Base-by-base conservation (phyloP, 1,140 invertebrate species). In the Augochlora pura region DNA sequence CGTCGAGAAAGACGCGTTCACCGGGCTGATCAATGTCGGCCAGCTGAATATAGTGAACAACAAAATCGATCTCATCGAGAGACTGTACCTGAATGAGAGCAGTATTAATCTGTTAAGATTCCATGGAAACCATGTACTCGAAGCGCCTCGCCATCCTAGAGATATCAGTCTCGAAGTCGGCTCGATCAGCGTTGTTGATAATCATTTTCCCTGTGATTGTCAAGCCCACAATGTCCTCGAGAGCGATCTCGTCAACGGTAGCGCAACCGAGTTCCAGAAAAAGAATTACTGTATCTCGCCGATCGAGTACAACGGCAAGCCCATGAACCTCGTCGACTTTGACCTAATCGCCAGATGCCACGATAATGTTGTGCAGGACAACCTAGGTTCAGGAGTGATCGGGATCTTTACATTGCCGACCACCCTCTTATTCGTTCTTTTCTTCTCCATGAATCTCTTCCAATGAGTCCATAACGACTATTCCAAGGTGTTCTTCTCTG, bases 131-230 rank as follows among this genome's bases (percentile, higher is more conserved):
- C 97, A 97, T 87, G 95, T 97, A 77, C 90, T 97, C 32, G 96
- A 96, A 83, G 95, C 95, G 0, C 96, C 96, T 0, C 93, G 94
- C 8, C 94, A 95, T 16, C 94, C 95, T 69, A 93, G 94, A 1
- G 94, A 97, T 52, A 93, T 95, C 12, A 91, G 96, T 9, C 94
- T 96, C 77, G 94, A 94, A 2, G 96, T 97, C 8, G 94, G 95
- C 63, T 94, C 94, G 52, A 88, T 97, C 39, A 95, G 95, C 83
- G 95, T 96, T 66, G 92, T 94, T 10, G 94, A 95, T 9, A 97
- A 97, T 90, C 96, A 97, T 87, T 96, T 97, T 87, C 96, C 97
- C 0, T 97, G 97, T 88, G 96, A 97, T 90, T 97, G 96, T 83
- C 96, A 96, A 78, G 94, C 96, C 7, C 95, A 96, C 83, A 95